These are phyloP conservation scores for Plusia festucae DNA, from an alignment of 2,888 invertebrate genomes.

Conservation along the genomic window DNA sequence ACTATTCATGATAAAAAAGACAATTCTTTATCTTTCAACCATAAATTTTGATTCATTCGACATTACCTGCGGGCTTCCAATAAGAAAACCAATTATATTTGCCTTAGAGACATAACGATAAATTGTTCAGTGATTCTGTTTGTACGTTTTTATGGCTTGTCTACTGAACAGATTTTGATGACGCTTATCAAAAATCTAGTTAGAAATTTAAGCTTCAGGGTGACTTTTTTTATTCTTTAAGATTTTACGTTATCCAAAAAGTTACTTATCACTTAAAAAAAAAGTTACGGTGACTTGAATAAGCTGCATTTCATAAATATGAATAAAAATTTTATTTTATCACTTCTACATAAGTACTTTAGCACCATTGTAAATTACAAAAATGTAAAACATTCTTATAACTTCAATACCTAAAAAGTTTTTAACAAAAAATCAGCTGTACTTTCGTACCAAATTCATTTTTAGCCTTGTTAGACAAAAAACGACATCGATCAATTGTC, in stretches of 20 bases:
- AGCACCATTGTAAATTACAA: too few relatives aligned
- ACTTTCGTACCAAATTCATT: neutral
- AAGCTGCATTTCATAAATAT: too few relatives aligned
- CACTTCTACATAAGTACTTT: too few relatives aligned
- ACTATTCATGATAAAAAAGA: neutral
- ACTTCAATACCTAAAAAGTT: too few relatives aligned
- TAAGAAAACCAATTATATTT: slow-evolving; percentile 7
- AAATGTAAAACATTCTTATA: too few relatives aligned
- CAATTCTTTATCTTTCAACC: slow-evolving; percentile 1
- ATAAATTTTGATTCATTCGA: slow-evolving; percentile 2
- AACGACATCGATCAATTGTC: neutral
- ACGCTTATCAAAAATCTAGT: neutral
- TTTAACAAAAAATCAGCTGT: too few relatives aligned
- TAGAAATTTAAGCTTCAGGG: too few relatives aligned
- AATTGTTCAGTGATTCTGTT: neutral
- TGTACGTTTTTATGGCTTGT: neutral
- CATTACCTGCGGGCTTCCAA: neutral
- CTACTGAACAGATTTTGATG: neutral
- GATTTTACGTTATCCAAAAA: too few relatives aligned
- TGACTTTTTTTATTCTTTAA: too few relatives aligned
- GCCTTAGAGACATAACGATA: neutral
- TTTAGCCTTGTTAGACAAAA: neutral
- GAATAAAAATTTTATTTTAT: too few relatives aligned
- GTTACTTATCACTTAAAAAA: too few relatives aligned
- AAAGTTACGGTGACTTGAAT: too few relatives aligned